These are phyloP conservation scores for Carabus problematicus DNA, from an alignment of 2,888 invertebrate species.

Conservation along the genomic window DNA sequence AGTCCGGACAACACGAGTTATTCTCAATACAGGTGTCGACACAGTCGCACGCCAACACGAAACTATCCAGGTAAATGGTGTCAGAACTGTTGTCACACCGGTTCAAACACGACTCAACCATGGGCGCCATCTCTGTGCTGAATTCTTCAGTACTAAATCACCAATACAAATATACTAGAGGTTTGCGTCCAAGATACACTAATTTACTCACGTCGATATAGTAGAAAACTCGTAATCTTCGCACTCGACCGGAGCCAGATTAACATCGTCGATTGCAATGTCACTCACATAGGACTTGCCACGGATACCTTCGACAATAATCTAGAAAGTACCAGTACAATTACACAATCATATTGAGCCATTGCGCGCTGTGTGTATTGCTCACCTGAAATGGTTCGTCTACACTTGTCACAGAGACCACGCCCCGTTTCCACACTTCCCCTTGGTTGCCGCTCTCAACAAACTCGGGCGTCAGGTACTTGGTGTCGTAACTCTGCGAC, in stretches of 20 bases:
- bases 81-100: conserved; percentile 58
- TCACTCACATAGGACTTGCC: conserved; percentile 75
- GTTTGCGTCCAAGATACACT: neutral
- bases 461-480: conserved; percentile 65
- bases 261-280: conserved; percentile 82
- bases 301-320: conserved; percentile 77
- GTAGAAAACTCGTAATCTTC: conserved; percentile 50
- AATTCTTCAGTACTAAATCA: conserved; percentile 27
- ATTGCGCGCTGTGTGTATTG: conserved; percentile 2
- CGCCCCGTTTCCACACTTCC: conserved; percentile 69
- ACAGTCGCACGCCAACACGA: conserved; percentile 65
- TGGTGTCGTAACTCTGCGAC: conserved; percentile 56
- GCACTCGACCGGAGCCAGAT: conserved; percentile 67
- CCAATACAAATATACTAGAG: conserved; percentile 2
- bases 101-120: conserved; percentile 62
- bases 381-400: conserved; percentile 66
- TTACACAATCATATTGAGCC: conserved; percentile 45
- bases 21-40: conserved; percentile 62
- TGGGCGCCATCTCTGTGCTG: conserved; percentile 23
- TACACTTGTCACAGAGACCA: conserved; percentile 59
- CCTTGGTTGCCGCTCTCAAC: conserved; percentile 72
- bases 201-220: conserved; percentile 46
- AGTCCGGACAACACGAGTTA: conserved; percentile 74
- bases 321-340: conserved; percentile 60
- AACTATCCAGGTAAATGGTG: conserved; percentile 42